These are phyloP conservation scores for Bettongia penicillata DNA, from an alignment of 2,113 vertebrate species.

Conservation along the genomic window DNA sequence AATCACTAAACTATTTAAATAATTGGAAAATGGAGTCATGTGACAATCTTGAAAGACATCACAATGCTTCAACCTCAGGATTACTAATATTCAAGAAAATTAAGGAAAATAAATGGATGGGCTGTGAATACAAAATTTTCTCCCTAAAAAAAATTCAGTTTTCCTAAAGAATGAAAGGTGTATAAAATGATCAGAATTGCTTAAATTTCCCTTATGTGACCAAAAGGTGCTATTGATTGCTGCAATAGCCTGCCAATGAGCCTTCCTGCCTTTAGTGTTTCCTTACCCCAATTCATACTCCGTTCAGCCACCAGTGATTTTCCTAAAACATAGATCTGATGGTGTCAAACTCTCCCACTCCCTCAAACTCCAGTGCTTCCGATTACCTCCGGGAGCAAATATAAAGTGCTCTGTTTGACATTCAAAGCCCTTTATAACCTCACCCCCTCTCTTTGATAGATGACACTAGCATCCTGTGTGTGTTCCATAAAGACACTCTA, in stretches of 20 bases:
- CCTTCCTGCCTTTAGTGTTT: neutral
- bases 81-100: neutral
- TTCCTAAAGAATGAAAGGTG: neutral
- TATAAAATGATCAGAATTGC: neutral
- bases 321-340: neutral
- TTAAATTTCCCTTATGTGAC: neutral
- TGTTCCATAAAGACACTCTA: neutral
- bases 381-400: neutral
- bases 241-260: neutral
- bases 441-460: neutral
- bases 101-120: neutral
- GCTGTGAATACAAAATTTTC: neutral
- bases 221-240: neutral
- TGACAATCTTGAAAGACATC: neutral
- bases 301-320: neutral
- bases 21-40: neutral
- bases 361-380: neutral
- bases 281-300: neutral
- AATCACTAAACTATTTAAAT: neutral
- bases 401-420: neutral
- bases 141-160: neutral
- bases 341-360: too few relatives aligned
- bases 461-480: neutral
- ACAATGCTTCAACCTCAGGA: neutral
- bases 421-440: neutral